Percentiles rank a stretch among this genome's conserved stretches.
These are phyloP conservation scores for Diadumene lineata DNA, from an alignment of 92 coral and sea anemone genomes.

Conservation along the genomic window DNA sequence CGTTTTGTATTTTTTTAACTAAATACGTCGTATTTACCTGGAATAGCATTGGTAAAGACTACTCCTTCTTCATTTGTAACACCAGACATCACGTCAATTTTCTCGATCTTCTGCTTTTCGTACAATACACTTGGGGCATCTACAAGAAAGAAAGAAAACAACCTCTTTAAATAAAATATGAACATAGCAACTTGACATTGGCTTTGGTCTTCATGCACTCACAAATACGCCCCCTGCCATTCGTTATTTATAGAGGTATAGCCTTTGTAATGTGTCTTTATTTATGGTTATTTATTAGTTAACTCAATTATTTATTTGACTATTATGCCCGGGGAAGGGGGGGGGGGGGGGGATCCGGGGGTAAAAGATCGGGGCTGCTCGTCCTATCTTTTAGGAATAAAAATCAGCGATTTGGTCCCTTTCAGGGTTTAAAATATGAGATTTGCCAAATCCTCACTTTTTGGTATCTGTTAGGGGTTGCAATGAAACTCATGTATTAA, in stretches of 20 bases:
- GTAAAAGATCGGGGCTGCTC: too few species aligned
- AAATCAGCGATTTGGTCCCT: not conserved
- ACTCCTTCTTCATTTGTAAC: conserved; percentile 23
- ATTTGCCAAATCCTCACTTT: not conserved
- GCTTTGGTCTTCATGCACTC: not conserved
- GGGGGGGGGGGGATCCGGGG: too few species aligned
- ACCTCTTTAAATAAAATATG: too few species aligned
- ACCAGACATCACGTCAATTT: conserved; percentile 10
- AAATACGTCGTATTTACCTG: not conserved
- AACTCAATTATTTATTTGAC: too few species aligned
- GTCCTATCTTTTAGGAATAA: too few species aligned
- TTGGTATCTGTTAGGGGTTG: not conserved
- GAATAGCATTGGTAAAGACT: conserved; percentile 2
- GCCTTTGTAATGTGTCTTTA: too few species aligned
- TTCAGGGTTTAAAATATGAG: too few species aligned
- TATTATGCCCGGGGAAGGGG: too few species aligned
- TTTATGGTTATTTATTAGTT: too few species aligned
- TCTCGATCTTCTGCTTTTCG: conserved; percentile 9
- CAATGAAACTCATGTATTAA: too few species aligned
- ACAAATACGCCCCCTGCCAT: too few species aligned
- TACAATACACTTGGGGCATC: conserved; percentile 15
- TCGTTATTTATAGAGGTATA: too few species aligned
- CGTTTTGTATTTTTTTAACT: not conserved
- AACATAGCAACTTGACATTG: not conserved
- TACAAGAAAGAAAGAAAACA: not conserved